Percentiles rank a stretch among this genome's conserved stretches.
Evolutionary conservation across 2,113 vertebrate species (phyloP).

Genomic region (Gnathonemus longibarbis): DNA sequence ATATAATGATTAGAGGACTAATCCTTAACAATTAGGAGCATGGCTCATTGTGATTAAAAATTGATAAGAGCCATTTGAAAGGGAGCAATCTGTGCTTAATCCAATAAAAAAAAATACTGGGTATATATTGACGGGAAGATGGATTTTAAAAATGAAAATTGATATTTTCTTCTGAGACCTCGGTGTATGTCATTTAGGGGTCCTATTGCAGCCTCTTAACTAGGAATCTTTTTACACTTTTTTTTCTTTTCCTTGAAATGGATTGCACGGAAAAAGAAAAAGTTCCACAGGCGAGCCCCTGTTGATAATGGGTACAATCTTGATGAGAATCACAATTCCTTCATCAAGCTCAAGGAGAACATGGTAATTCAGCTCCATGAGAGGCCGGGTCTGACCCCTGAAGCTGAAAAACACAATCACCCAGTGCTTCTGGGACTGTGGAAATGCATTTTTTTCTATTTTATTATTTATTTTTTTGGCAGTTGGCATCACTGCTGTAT

Average conservation of each 20-base stretch:
- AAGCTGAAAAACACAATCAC: conserved; percentile 12
- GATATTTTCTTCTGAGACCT: conserved; percentile 55
- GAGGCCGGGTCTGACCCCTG: conserved; percentile 13
- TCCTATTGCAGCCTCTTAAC: conserved; percentile 57
- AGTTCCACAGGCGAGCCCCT: conserved; percentile 41
- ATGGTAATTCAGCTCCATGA: conserved; percentile 12
- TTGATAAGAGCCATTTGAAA: conserved; percentile 21
- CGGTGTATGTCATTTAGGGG: conserved; percentile 55
- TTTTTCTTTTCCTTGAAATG: conserved; percentile 50
- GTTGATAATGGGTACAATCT: conserved; percentile 40
- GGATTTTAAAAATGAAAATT: conserved; percentile 52
- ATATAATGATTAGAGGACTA: neutral
- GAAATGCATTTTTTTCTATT: neutral
- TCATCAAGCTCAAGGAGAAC: conserved; percentile 33
- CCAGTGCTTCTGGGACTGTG: neutral
- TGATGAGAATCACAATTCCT: conserved; percentile 39
- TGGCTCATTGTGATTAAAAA: conserved; percentile 14
- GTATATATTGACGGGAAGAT: conserved; percentile 25
- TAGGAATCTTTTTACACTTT: conserved; percentile 56
- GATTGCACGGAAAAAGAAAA: conserved; percentile 47
- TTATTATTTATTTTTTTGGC: neutral
- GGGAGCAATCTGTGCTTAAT: conserved; percentile 44
- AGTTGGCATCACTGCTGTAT: neutral
- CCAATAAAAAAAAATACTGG: conserved; percentile 49
- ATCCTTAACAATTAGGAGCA: conserved; percentile 16